Base-by-base conservation (phyloP, 2,888 invertebrate species). In the Leucozona laternaria region DNA sequence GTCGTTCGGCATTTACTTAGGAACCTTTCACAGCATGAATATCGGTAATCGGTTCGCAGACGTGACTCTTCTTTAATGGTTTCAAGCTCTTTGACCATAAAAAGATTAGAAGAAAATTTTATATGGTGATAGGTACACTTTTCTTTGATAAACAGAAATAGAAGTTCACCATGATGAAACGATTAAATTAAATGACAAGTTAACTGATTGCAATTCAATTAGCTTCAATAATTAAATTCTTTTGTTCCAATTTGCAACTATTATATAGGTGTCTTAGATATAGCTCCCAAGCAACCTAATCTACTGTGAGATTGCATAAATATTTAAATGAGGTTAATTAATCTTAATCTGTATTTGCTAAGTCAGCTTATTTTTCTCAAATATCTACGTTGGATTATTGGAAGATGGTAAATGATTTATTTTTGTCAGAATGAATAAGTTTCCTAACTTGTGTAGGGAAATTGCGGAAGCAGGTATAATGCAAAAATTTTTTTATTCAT, bases 1-100 rank as follows among this genome's bases (percentile, higher is more conserved):
- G n/a, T n/a, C n/a, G n/a, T n/a, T n/a, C n/a, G 83, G 75, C 76
- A 58, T 71, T 76, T 58, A 58, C 45, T 71, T 58, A 76, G 58
- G 50, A 70, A 50, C 34, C 55, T 76, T 64, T 71, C 70, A 62
- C 77, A 73, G 77, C 77, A 28, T 81, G 80, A 37, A 62, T 53
- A 53, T 76, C 37, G 70, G 20, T 71, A 70, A 76, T 83, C 73
- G 57, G 22, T 48, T 66, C 15, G 17, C 34, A 48, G 66, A 57
- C 53, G n/a, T 45, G 11, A 43, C 60, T 48, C 60, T 48, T 40
- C 15, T 40, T 48, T 28, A 45, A 58, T 57, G 40, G 40, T 50
- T 34, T 70, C 15, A 70, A 73, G 57, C 62, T 43, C 53, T 75
- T 55, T 73, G 45, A 62, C 71, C 53, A 31, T 37, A 17, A 31